Percentiles rank a stretch among this genome's conserved stretches.
phyloP scores from a whole-genome alignment of 2,888 invertebrate genomes.

The Caradrina kadenii region DNA sequence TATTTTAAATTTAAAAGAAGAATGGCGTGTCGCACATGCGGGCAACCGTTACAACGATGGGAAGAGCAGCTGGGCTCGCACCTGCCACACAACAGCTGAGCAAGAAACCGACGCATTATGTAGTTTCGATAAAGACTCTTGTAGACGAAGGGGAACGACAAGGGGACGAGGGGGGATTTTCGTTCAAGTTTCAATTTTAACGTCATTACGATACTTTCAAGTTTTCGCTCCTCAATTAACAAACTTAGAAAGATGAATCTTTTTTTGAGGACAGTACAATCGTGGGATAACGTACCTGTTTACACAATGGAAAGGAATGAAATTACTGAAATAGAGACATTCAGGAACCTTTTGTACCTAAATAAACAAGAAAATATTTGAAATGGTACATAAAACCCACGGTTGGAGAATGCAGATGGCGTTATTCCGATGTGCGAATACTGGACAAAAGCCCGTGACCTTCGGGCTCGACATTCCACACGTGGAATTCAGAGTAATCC shows the following conservation, averaged over 20 bases:
- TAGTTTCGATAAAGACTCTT: slow-evolving; percentile 42
- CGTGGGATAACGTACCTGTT: background rate
- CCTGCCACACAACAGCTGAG: slow-evolving; percentile 70
- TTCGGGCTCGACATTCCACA: slow-evolving; percentile 58
- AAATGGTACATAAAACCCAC: slow-evolving; percentile 27
- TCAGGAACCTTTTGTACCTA: slow-evolving; percentile 25
- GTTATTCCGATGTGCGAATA: slow-evolving; percentile 55
- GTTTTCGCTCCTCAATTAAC: background rate
- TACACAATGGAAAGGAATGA: background rate
- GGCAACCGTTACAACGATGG: slow-evolving; percentile 67
- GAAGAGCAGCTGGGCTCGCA: slow-evolving; percentile 71
- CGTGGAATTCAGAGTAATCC: slow-evolving; percentile 56
- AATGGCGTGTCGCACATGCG: slow-evolving; percentile 58
- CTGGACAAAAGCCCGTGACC: slow-evolving; percentile 55
- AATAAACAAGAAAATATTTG: slow-evolving; percentile 40
- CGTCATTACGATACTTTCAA: slow-evolving; percentile 7
- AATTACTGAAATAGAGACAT: slow-evolving; percentile 14
- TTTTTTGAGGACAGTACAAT: slow-evolving; percentile 4
- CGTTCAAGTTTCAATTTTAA: slow-evolving; percentile 22
- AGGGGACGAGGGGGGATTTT: slow-evolving; percentile 39
- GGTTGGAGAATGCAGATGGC: slow-evolving; percentile 46
- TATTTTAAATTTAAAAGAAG: slow-evolving; percentile 28
- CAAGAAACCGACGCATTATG: slow-evolving; percentile 51
- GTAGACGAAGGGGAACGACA: slow-evolving; percentile 44
- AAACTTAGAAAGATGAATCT: slow-evolving; percentile 7